Evolutionary conservation across 2,113 vertebrate genomes (phyloP), one percentile per base, ranked within the genome.

Genomic region (Patagioenas fasciata): DNA sequence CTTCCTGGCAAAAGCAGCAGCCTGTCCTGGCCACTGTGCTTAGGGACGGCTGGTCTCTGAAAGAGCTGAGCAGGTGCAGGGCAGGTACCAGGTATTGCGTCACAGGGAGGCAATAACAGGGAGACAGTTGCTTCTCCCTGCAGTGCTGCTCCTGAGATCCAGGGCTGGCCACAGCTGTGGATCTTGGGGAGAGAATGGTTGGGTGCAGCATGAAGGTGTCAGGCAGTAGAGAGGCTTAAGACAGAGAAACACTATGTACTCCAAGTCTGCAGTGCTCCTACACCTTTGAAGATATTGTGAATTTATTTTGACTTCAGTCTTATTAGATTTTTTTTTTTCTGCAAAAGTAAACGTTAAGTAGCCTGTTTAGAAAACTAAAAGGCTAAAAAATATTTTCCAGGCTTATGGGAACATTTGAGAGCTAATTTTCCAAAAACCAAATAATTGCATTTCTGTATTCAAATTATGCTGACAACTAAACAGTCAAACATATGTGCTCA

Each of bases 61-160:
- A 84, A 48, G 56, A 72, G 42, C 32, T 70, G 62, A 94, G 80
- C 93, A 97, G 97, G 96, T 95, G 94, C 56, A 64, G 90, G 44
- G 64, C 32, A 85, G 31, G 48, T 23, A n/a, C 72, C 56, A 25
- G 56, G 64, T 54, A 51, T 20, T 53, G 83, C 58, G 32, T 85
- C 51, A 26, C 47, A 25, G 47, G 65, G 73, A 77, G 54, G 40
- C 40, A 40, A 40, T 40, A 40, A 26, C 47, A 25, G 47, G 65
- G 77, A 77, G 54, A 23, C 29, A n/a, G 32, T 58, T 48, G 50
- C 65, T 67, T 58, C 25, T 5, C 31, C 34, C 20, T 8, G 11
- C 14, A 13, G 25, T 9, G 7, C 34, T 25, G 38, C 8, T 32
- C 20, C 28, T 3, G 29, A 11, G 34, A 28, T 40, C 28, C 2